Evolutionary conservation across 2,113 vertebrate species (phyloP), one percentile per base, ranked within the genome.

Genomic region (Cyphomyrus plagiostoma): DNA sequence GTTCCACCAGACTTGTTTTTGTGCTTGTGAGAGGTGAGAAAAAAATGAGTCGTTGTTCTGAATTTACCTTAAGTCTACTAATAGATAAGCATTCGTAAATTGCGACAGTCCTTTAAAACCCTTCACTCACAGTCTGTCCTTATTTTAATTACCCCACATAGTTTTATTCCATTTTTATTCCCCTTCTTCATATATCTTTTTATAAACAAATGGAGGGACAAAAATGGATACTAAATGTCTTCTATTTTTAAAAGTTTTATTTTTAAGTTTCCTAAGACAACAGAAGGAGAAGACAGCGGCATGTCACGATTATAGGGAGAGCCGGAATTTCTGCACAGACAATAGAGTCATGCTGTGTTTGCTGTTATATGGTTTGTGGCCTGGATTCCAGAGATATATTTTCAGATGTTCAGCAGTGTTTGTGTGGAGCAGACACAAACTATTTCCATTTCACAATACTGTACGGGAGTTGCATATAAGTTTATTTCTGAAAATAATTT

Each of bases 1-100:
- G 62, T n/a, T 91, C 46, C 87, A 88, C 77, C 84, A 89, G 39
- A 70, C 89, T 86, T 6, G 35, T 70, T 86, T 89, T 62, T 35
- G 49, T 42, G 82, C 53, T 83, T 50, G 7, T 39, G n/a, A 23
- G 17, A 74, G 58, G 35, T 4, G 3, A 56, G n/a, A 35, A 17
- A 45, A 45, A 77, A 49, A 39, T n/a, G n/a, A 45, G n/a, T 13
- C 6, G 17, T 21, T 35, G 46, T n/a, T 49, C 48, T 80, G 26
- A 19, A 77, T 89, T 39, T 62, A 35, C 87, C 21, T 66, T 46
- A 42, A 62, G 35, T 39, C 17, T 23, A n/a, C 4, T 52, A 53
- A 30, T 8, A 45, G 26, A 52, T 86, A 30, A 53, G 46, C 21
- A 85, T 49, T 85, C 13, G 62, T 13, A 70, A 70, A 70, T 26